Evolutionary conservation across 2,113 vertebrate species (phyloP), one percentile per base, ranked within the genome.

Genomic region (Eretmochelys imbricata): DNA sequence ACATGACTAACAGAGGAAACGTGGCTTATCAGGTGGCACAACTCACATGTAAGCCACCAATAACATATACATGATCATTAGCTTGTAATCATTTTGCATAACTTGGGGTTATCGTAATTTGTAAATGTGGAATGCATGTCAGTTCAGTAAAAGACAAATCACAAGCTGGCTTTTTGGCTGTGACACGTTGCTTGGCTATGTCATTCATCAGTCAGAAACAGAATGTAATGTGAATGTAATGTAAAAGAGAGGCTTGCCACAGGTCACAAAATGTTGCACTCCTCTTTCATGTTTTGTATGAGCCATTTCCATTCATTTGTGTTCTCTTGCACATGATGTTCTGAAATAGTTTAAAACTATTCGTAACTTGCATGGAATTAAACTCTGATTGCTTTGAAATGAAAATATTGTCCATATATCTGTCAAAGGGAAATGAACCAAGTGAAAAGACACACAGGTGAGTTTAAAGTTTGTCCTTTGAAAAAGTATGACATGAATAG

Each of bases 381-480:
- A 97, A 93, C 22, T 46, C 84, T 31, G 84, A 91, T 96, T 94
- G 83, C 42, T 82, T 42, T 6, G 65, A 90, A 95, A 78, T 95
- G 62, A 79, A 22, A 59, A 95, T 81, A 54, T 54, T n/a, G 91
- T 92, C 55, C 76, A 27, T 48, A 14, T 49, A 85, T 81, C 84
- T 96, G 42, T 14, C 75, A 78, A 96, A 24, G 75, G 49, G 79
- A 82, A 92, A 96, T 82, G 48, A 87, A 42, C 27, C 92, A 96
- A 93, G 87, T 79, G 65, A 85, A 95, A 96, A 89, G 97, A 95
- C 96, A 55, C 35, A 75, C 83, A 81, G 19, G 5, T 76, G 79
- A 94, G 91, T 91, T 94, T 50, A 91, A 96, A 96, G 94, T 95
- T 97, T 93, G 97, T 31, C 76, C 48, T 82, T 95, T 94, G 96